Conservation (phyloP, 2,888 invertebrate genomes). For the Idaea biselata region DNA sequence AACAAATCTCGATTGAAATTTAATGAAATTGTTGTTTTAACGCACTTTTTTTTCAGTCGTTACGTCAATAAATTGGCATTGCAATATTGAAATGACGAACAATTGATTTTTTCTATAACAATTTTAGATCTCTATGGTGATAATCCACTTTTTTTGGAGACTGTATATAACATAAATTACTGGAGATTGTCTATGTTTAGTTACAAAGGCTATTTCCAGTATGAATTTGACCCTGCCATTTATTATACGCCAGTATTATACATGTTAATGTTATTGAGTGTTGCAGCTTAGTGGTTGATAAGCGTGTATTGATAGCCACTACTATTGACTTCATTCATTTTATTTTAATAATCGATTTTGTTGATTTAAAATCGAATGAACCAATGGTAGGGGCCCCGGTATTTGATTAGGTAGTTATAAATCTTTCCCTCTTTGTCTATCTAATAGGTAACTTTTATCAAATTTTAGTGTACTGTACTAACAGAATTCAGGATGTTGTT, state of each 20-base stretch:
- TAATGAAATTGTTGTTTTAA: too few relatives aligned
- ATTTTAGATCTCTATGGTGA: too few relatives aligned
- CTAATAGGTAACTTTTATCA: conserved; percentile 54
- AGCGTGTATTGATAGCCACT: conserved; percentile 5
- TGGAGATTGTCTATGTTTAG: not conserved
- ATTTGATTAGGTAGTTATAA: conserved; percentile 52
- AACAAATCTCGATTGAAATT: too few relatives aligned
- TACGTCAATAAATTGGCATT: too few relatives aligned
- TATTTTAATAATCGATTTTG: not conserved
- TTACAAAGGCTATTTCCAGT: not conserved
- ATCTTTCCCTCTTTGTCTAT: conserved; percentile 57
- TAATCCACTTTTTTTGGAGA: too few relatives aligned
- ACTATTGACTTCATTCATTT: not conserved
- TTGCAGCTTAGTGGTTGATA: conserved; percentile 35
- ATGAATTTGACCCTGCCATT: conserved; percentile 27
- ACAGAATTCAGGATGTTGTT: conserved; percentile 2
- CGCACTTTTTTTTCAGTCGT: too few relatives aligned
- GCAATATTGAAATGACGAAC: too few relatives aligned
- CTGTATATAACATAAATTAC: not conserved
- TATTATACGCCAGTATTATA: conserved; percentile 63
- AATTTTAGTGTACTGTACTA: conserved; percentile 29
- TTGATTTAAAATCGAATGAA: conserved; percentile 5
- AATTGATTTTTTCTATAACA: too few relatives aligned
- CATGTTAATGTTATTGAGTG: conserved; percentile 53
- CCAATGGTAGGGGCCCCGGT: conserved; percentile 15